Evolutionary conservation across 1,140 invertebrate genomes (phyloP), one percentile per base, ranked within the genome.

Genomic region (Tetragnatha versicolor): DNA sequence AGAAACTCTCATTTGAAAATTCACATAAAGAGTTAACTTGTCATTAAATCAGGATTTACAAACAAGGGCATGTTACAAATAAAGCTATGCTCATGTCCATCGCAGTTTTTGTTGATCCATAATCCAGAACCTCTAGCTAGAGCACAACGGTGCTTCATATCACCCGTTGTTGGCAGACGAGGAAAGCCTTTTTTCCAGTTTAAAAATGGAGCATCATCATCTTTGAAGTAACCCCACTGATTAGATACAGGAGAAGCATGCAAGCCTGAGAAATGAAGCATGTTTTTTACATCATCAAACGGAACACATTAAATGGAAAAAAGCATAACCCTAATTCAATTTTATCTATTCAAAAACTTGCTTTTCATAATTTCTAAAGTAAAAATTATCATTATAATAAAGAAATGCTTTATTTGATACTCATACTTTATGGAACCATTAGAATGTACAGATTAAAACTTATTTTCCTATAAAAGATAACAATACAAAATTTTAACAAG

Each of bases 141-240:
- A 51, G 49, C 58, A 47, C 78, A 79, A 27, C 58, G 42, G 22
- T 65, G 45, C 25, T 79, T 79, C 14, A n/a, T 47, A 63, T 45
- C 58, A 20, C 42, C 45, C 7, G 25, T 49, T 17, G n/a, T 14
- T 42, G 73, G 22, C 9, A 77, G 20, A 33, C 66, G 65, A 22
- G 78, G 78, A 14, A 73, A 79, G 9, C 78, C 68, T 45, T 72
- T 63, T 39, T 79, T 79, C 78, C 78, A 79, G 25, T 79, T 79
- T 2, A 47, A 7, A 65, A 72, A 79, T 17, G 20, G 22, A 29
- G 45, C 22, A n/a, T 33, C 14, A 65, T 22, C 51, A 3, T 7
- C 42, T 7, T 37, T 20, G 22, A 12, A 33, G 7, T 76, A 76
- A 22, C 9, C 60, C 76, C 76, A 78, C 9, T 49, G 20, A 37